phyloP scores from a whole-genome alignment of 2,113 vertebrate species.

The Blennius ocellaris region DNA sequence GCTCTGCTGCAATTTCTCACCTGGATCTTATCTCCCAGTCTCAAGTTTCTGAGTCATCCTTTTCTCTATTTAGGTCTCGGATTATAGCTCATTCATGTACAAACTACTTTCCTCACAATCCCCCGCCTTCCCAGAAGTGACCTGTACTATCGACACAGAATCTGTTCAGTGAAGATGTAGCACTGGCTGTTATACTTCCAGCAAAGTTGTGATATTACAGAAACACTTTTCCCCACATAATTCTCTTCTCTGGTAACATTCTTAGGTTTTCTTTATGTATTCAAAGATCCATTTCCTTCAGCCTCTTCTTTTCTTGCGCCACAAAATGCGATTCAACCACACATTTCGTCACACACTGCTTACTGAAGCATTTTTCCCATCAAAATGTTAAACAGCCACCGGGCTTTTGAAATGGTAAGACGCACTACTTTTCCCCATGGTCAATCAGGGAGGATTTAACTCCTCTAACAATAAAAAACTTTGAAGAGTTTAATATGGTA shows the following conservation, averaged over 20 bases:
- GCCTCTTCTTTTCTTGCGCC: too few species aligned
- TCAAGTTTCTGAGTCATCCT: slow-evolving; percentile 18
- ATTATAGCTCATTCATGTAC: slow-evolving; percentile 49
- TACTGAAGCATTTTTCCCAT: not conserved
- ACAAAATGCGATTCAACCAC: not conserved
- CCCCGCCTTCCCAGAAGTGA: slow-evolving; percentile 1
- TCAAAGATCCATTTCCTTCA: not conserved
- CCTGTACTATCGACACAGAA: slow-evolving; percentile 23
- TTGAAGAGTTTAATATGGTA: slow-evolving; percentile 10
- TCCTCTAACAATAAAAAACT: slow-evolving; percentile 11
- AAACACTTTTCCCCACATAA: not conserved
- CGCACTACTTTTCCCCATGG: not conserved
- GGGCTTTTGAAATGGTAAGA: slow-evolving; percentile 6
- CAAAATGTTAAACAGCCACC: not conserved
- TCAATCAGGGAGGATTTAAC: slow-evolving; percentile 4
- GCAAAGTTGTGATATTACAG: too few species aligned
- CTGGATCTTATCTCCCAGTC: slow-evolving; percentile 7
- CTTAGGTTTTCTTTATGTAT: not conserved
- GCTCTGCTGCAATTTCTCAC: slow-evolving; percentile 4
- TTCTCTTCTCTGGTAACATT: not conserved
- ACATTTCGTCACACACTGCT: not conserved
- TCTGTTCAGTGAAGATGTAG: too few species aligned
- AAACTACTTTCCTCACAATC: slow-evolving; percentile 37
- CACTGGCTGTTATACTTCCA: too few species aligned
- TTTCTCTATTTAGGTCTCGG: slow-evolving; percentile 23